Base-by-base conservation (phyloP, 2,113 vertebrate species). In the Microtus richardsoni region DNA sequence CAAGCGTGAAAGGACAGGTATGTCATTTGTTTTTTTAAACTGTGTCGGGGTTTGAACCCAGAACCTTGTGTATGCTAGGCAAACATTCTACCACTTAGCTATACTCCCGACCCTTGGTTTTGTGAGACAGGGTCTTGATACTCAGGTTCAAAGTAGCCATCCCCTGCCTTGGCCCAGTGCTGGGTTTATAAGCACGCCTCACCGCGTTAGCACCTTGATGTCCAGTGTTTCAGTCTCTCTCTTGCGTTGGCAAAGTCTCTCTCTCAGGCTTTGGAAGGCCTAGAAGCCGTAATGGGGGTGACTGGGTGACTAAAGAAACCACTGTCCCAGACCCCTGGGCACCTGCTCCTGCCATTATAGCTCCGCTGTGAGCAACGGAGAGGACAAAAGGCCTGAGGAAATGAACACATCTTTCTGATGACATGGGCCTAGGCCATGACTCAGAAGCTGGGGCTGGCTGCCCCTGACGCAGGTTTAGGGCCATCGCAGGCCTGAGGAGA, bases 401-500 rank as follows among this genome's bases (percentile, higher is more conserved):
- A 10, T 2, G 47, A 39, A 2, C 0, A 13, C 0, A 1, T 44
- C n/a, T 39, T 41, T 39, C 28, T 1, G n/a, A 52, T 4, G 88
- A 54, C 77, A n/a, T 41, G 3, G 93, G 85, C 14, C 0, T 39
- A 39, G 71, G 41, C 28, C 26, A 2, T 47, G 88, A 70, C 90
- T 94, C 91, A 73, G 64, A 12, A 4, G 49, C 62, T 0, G 49
- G 73, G 62, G 4, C 93, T 17, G 70, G 44, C 64, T 4, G 54
- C 54, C 49, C 3, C 39, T 0, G 22, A 1, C 8, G 11, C 49
- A 64, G 24, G 66, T n/a, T 52, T 11, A 0, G 0, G 14, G 41
- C 30, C 86, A 22, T 52, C 7, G 0, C n/a, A 39, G 10, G 24
- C 14, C 49, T n/a, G 1, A 0, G 11, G 26, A 73, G 66, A n/a